Conservation (phyloP, 2,888 invertebrate genomes). For the Macrophya annulata region DNA sequence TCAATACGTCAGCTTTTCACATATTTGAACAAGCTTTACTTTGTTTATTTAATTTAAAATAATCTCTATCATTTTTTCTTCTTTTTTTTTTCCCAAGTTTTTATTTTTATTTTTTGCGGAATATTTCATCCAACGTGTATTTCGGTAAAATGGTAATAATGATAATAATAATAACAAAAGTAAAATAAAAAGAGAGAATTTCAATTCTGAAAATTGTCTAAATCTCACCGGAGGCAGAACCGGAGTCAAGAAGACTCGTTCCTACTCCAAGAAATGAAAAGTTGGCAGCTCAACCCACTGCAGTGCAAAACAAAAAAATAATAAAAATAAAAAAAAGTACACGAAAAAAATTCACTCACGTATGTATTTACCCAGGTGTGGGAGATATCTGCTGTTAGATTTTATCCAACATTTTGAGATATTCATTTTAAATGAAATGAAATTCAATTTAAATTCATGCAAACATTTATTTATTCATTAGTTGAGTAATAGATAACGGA, state of each 20-base stretch:
- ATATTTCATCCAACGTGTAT: neutral
- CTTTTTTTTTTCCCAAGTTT: neutral
- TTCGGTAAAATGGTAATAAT: neutral
- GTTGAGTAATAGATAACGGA: neutral
- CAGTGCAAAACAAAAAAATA: too few relatives aligned
- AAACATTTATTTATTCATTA: neutral
- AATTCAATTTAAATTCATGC: neutral
- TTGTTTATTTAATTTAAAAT: neutral
- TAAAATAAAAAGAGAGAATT: neutral
- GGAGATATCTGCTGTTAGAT: neutral
- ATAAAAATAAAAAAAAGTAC: slow-evolving; percentile 10
- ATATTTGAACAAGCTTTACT: neutral
- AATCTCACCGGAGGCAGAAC: slow-evolving; percentile 16
- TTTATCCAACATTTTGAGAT: slow-evolving; percentile 10
- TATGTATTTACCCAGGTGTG: neutral
- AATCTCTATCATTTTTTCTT: neutral
- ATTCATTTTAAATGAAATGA: neutral
- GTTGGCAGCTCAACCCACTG: neutral
- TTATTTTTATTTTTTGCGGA: neutral
- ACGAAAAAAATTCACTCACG: neutral
- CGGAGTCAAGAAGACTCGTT: slow-evolving; percentile 18
- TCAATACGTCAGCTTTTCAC: neutral
- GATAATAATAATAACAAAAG: neutral
- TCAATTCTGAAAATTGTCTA: slow-evolving; percentile 11
- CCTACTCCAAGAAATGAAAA: slow-evolving; percentile 22